Conservation (phyloP, 2,888 invertebrate species). For the Gandaritis pyraliata region DNA sequence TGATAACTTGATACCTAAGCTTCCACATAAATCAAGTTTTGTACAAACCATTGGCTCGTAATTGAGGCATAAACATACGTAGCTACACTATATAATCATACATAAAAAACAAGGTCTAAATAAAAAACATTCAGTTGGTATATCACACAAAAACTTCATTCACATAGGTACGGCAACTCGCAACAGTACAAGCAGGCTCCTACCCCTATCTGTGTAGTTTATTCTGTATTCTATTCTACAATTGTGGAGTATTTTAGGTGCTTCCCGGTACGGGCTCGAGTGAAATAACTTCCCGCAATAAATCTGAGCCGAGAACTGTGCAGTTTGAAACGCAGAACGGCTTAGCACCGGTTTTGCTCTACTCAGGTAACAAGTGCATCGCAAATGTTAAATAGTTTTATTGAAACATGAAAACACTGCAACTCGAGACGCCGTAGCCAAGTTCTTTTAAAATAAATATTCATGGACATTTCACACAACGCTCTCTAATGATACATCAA, state of each 20-base stretch:
- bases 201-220: constrained; percentile 3
- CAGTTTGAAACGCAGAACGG: constrained; percentile 48
- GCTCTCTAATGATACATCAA: no score
- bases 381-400: background rate
- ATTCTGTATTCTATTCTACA: constrained; percentile 35
- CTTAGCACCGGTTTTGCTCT: constrained; percentile 1
- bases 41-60: no score
- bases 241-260: constrained; percentile 31
- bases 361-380: background rate
- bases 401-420: no score
- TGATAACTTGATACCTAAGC: no score
- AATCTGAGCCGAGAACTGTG: constrained; percentile 56
- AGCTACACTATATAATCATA: no score
- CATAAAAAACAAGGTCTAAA: no score
- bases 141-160: background rate
- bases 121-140: no score
- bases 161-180: constrained; percentile 16
- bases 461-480: no score
- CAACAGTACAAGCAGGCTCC: constrained; percentile 11
- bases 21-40: no score
- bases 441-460: no score
- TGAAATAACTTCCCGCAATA: constrained; percentile 60
- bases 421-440: no score
- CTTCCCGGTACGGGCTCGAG: constrained; percentile 37
- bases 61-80: no score